phyloP scores from a whole-genome alignment of 2,797 vertebrate species.

The Acestrorhynchus altus region DNA sequence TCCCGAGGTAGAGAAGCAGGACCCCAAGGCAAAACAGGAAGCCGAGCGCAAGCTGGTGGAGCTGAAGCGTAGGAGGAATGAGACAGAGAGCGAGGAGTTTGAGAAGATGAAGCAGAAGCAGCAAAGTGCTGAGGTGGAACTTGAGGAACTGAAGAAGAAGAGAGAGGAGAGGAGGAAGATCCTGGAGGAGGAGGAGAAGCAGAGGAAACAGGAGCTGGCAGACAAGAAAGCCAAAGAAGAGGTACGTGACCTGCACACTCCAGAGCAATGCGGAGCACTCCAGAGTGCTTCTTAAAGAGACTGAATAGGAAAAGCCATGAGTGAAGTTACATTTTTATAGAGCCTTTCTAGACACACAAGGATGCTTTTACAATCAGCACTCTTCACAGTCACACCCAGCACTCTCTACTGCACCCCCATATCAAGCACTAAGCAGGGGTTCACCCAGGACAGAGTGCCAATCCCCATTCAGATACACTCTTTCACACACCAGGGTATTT shows the following conservation, averaged over 20 bases:
- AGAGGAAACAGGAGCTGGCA: conserved; percentile 85
- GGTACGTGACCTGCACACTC: conserved; percentile 66
- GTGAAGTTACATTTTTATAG: too few relatives aligned
- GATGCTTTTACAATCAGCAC: too few relatives aligned
- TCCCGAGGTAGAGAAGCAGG: conserved; percentile 63
- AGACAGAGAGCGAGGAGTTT: conserved; percentile 85
- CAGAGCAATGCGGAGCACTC: background rate
- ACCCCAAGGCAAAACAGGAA: conserved; percentile 72
- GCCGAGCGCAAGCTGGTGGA: conserved; percentile 86
- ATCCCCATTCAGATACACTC: too few relatives aligned
- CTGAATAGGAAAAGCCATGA: too few relatives aligned
- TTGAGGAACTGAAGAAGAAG: conserved; percentile 92
- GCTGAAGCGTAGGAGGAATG: conserved; percentile 82
- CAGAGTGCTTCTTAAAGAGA: too few relatives aligned
- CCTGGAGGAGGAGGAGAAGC: conserved; percentile 91
- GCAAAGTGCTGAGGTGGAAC: conserved; percentile 86
- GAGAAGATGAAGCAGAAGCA: conserved; percentile 94
- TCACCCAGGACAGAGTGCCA: too few relatives aligned
- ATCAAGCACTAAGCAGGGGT: too few relatives aligned
- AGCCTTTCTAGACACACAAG: too few relatives aligned
- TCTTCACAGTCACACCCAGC: too few relatives aligned
- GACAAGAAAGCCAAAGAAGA: conserved; percentile 90
- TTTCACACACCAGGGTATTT: too few relatives aligned
- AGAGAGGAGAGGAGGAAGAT: conserved; percentile 92
- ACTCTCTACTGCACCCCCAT: too few relatives aligned